Evolutionary conservation across 1,140 invertebrate species (phyloP).

Genomic region (Lamellibrachia luymesi): DNA sequence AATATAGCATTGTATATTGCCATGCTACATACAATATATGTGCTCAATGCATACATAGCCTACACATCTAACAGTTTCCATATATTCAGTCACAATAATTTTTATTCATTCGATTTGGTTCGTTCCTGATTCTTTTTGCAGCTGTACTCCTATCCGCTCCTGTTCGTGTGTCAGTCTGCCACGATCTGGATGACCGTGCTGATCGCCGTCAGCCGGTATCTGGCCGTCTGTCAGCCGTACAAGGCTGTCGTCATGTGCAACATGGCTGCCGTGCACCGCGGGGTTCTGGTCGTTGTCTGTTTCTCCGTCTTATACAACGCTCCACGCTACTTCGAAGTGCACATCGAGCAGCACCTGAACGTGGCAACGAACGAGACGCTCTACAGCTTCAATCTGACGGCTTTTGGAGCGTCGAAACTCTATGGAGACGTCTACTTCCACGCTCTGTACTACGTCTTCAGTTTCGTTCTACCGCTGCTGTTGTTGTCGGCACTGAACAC

Average conservation of each 20-base stretch:
- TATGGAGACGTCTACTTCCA: slow-evolving; percentile 24
- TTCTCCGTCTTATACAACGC: slow-evolving; percentile 27
- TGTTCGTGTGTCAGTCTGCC: slow-evolving; percentile 25
- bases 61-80: no score
- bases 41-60: background rate
- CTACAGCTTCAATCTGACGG: slow-evolving; percentile 13
- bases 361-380: background rate
- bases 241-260: slow-evolving; percentile 19
- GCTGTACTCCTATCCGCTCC: slow-evolving; percentile 23
- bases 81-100: background rate
- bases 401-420: slow-evolving; percentile 4
- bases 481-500: slow-evolving; percentile 21
- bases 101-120: background rate
- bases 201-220: slow-evolving; percentile 22
- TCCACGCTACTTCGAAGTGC: slow-evolving; percentile 24
- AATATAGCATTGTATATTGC: background rate
- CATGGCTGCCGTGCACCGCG: slow-evolving; percentile 9
- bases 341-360: background rate
- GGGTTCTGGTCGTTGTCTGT: slow-evolving; percentile 3
- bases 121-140: slow-evolving; percentile 15
- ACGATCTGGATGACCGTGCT: slow-evolving; percentile 31
- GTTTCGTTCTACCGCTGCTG: slow-evolving; percentile 25
- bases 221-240: slow-evolving; percentile 25
- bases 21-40: background rate
- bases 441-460: slow-evolving; percentile 21